A percentile compares a stretch with the other conserved stretches of the same genome.
Evolutionary conservation across 2,113 vertebrate species (phyloP).

Genomic region (Thalassarche chlororhynchos): DNA sequence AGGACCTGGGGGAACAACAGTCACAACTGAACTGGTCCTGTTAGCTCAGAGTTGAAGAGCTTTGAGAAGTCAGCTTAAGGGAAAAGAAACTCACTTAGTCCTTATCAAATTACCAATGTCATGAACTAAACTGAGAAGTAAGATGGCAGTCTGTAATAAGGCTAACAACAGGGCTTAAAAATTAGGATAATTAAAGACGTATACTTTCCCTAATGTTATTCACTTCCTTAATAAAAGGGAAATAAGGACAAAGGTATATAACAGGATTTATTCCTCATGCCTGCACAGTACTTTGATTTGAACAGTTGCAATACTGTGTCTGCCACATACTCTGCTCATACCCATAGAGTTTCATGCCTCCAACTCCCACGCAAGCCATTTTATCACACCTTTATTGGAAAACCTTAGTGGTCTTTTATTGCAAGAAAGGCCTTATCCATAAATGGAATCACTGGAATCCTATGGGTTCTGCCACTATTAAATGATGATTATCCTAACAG

Average conservation of each 20-base stretch:
- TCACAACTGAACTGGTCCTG: fast-evolving
- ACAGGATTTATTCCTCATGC: not conserved
- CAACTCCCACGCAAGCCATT: not conserved
- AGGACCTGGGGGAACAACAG: not conserved
- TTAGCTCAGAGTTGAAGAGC: not conserved
- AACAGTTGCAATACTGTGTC: not conserved
- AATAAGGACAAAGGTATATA: not conserved
- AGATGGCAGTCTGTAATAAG: not conserved
- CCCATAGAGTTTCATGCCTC: not conserved
- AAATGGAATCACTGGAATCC: not conserved
- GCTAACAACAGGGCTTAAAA: not conserved
- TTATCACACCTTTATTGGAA: not conserved
- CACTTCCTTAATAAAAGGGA: not conserved
- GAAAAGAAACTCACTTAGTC: not conserved
- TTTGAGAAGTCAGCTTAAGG: not conserved
- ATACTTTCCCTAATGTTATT: not conserved
- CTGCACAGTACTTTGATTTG: not conserved
- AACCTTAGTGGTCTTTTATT: not conserved
- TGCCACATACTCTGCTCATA: not conserved
- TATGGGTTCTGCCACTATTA: conserved; percentile 3
- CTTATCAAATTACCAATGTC: not conserved
- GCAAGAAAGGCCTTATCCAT: not conserved
- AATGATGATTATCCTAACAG: not conserved
- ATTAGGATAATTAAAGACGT: not conserved
- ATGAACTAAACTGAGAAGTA: not conserved